Evolutionary conservation across 2,888 invertebrate species (phyloP).

Genomic region (Drosophila recens): DNA sequence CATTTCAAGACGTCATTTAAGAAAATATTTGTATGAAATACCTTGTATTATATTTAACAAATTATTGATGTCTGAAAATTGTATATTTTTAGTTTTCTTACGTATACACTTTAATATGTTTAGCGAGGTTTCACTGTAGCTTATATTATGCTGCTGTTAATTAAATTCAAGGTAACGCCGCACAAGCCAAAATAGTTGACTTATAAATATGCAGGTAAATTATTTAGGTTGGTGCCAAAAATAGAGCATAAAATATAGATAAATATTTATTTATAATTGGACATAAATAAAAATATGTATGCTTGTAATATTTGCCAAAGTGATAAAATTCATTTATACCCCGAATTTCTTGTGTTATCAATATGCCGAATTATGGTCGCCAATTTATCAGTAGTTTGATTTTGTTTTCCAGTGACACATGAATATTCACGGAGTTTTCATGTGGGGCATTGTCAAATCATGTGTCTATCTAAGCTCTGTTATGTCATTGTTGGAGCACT

Average conservation of each 20-base stretch:
- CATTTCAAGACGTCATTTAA: background rate
- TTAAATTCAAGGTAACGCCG: slow-evolving; percentile 39
- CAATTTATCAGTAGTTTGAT: background rate
- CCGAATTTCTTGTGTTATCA: background rate
- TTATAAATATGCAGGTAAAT: slow-evolving; percentile 23
- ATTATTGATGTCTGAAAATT: background rate
- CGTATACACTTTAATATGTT: background rate
- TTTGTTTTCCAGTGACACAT: slow-evolving; percentile 45
- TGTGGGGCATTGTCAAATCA: slow-evolving; percentile 27
- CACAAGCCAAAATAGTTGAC: slow-evolving; percentile 12
- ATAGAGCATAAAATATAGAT: slow-evolving; percentile 6
- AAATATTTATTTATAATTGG: slow-evolving; percentile 5
- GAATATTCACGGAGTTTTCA: slow-evolving; percentile 31
- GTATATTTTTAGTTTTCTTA: background rate
- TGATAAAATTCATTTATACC: background rate
- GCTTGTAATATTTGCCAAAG: background rate
- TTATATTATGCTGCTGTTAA: slow-evolving; percentile 14
- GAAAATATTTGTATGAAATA: slow-evolving; percentile 6
- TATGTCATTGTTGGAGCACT: slow-evolving; percentile 23
- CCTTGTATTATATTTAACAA: background rate
- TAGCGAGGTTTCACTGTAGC: background rate
- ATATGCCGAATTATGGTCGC: background rate
- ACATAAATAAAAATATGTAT: background rate
- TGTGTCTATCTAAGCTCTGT: slow-evolving; percentile 8
- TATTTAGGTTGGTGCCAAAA: slow-evolving; percentile 23